phyloP scores from a whole-genome alignment of 2,113 vertebrate genomes.

The Isichthys henryi region DNA sequence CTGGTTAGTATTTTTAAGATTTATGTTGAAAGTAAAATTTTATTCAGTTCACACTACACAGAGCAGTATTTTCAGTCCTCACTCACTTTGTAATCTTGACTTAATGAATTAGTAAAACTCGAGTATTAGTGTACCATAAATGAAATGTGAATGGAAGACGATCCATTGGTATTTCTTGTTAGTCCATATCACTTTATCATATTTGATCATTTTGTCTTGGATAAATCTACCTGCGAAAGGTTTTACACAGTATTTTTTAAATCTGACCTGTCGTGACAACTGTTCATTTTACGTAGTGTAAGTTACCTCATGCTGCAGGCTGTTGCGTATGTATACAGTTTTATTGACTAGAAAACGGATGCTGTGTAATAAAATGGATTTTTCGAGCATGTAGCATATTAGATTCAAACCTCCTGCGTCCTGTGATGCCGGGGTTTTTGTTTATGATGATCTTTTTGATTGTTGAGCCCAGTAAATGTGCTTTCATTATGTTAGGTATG shows the following conservation, averaged over 20 bases:
- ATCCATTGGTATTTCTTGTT: background rate
- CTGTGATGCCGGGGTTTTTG: background rate
- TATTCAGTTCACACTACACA: background rate
- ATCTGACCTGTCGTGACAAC: background rate
- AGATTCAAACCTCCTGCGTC: background rate
- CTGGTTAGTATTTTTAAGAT: background rate
- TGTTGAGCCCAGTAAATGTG: background rate
- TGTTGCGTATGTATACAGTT: background rate
- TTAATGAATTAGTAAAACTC: background rate
- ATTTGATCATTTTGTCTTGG: background rate
- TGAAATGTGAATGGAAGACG: background rate
- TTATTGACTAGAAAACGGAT: background rate
- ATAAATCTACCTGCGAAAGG: background rate
- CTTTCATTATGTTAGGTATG: constrained; percentile 3
- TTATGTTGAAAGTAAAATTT: background rate
- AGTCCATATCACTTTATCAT: background rate
- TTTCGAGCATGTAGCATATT: background rate
- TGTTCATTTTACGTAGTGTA: background rate
- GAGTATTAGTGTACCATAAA: background rate
- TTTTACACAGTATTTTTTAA: background rate
- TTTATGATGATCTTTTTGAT: background rate
- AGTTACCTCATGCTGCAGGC: background rate
- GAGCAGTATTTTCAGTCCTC: background rate
- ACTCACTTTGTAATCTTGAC: background rate
- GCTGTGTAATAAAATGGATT: background rate